These are phyloP conservation scores for Petrosia ficiformis DNA, from an alignment of 37 sponge, comb jelly and placozoan genomes.

Conservation along the genomic window DNA sequence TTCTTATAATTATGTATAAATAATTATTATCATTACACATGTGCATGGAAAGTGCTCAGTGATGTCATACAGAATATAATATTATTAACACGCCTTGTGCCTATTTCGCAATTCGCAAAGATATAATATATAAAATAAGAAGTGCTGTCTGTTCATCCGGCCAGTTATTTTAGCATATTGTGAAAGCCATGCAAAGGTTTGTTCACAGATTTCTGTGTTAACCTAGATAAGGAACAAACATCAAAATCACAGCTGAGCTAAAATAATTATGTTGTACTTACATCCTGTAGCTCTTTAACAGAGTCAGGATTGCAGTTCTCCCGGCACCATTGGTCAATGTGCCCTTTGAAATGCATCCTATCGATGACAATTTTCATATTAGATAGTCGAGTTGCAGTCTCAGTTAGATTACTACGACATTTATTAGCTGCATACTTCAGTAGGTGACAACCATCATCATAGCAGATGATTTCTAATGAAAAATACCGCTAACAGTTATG, in stretches of 20 bases:
- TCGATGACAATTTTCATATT: constrained; percentile 11
- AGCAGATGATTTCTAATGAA: constrained; percentile 16
- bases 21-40: too few species aligned
- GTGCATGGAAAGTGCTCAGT: too few species aligned
- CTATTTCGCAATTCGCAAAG: constrained; percentile 32
- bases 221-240: too few species aligned
- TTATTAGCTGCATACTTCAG: constrained; percentile 15
- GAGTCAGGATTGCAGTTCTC: constrained; percentile 24
- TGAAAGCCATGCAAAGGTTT: too few species aligned
- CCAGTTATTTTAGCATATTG: too few species aligned
- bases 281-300: constrained; percentile 5
- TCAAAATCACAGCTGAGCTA: background rate
- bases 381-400: background rate
- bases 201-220: constrained; percentile 43
- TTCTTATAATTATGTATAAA: too few species aligned
- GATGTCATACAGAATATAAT: too few species aligned
- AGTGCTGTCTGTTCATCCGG: constrained; percentile 28
- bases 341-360: too few species aligned
- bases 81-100: too few species aligned
- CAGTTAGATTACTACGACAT: constrained; percentile 3
- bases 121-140: too few species aligned
- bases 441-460: constrained; percentile 53
- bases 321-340: constrained; percentile 41
- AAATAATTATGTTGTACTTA: background rate
- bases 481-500: too few species aligned